Evolutionary conservation across 2,888 invertebrate genomes (phyloP), one percentile per base, ranked within the genome.

Genomic region (Chloroclysta siterata): DNA sequence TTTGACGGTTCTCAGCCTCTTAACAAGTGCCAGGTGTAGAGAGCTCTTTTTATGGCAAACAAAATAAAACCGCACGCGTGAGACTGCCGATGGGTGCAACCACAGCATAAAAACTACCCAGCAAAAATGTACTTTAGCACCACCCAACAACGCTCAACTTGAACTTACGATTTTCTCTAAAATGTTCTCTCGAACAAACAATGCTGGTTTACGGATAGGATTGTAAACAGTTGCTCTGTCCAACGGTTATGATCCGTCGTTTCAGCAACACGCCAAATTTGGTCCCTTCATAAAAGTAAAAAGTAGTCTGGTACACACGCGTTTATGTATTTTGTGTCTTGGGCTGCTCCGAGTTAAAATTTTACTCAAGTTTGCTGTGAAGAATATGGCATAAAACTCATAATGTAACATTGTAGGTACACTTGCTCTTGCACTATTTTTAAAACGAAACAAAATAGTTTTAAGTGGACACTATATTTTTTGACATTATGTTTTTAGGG

Each of bases 261-360:
- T 90, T 85, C 84, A 88, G 82, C 85, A 84, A 85, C 88, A 88
- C 86, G 84, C 88, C 83, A 88, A 89, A 90, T 89, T 90, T 89
- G 85, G 85, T 85, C 79, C 84, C 80, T 81, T 78, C 86, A 85
- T 89, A 90, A 90, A 89, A 90, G 85, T 89, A 89, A 88, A 87
- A 88, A 87, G 80, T 84, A 81, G 81, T 82, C 82, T 81, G 78
- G 76, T 84, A 85, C 85, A 87, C 82, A 83, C 78, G 78, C 79
- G 29, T 78, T 81, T 83, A 77, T 77, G 72, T 74, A 75, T 73
- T 74, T 76, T 72, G 68, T 57, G 70, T 72, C 70, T 71, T 67
- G 75, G 68, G 70, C 68, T 66, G 60, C 64, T 69, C 68, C 55
- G 67, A 66, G 59, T 71, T 70, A 71, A 64, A 73, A 63, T 62